Percentiles rank a stretch among this genome's conserved stretches.
Conservation (phyloP, 2,797 vertebrate species). For the Rhadinocentrus ornatus region DNA sequence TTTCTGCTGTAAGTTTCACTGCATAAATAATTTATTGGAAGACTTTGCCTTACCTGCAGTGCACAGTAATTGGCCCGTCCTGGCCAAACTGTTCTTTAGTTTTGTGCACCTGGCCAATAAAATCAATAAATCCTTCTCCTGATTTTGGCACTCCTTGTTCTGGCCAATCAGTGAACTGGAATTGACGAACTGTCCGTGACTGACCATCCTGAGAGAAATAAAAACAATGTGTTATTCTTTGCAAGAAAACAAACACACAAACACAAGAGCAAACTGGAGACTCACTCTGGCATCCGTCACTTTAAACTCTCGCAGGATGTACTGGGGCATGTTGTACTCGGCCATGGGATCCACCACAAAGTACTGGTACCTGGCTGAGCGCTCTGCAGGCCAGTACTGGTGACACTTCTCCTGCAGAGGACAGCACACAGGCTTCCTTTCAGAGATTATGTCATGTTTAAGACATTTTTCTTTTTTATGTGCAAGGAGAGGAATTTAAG, state of each 20-base stretch:
- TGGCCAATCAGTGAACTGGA: conserved; percentile 99
- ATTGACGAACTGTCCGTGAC: conserved; percentile 97
- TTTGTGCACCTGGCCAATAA: conserved; percentile 99
- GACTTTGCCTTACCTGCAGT: conserved; percentile 90
- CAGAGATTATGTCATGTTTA: conserved; percentile 18
- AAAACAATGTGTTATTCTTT: neutral
- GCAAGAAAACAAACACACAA: neutral
- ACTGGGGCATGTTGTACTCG: conserved; percentile 99
- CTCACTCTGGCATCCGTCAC: conserved; percentile 98
- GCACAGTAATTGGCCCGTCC: conserved; percentile 96
- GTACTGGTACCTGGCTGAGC: conserved; percentile 98
- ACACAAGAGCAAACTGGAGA: neutral
- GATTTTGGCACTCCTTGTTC: conserved; percentile 99
- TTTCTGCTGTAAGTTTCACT: too few species aligned
- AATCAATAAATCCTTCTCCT: conserved; percentile 99
- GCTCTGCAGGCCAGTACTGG: conserved; percentile 98
- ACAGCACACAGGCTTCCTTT: conserved; percentile 30
- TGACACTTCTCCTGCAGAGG: conserved; percentile 94
- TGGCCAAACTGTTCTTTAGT: conserved; percentile 99
- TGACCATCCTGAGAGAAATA: conserved; percentile 91
- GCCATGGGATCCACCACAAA: conserved; percentile 99
- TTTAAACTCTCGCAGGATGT: conserved; percentile 98
- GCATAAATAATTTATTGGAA: neutral
- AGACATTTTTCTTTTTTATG: neutral
- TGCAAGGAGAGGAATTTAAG: conserved; percentile 3